Base-by-base conservation (phyloP, 1,140 invertebrate genomes). In the Sarcophaga bullata region DNA sequence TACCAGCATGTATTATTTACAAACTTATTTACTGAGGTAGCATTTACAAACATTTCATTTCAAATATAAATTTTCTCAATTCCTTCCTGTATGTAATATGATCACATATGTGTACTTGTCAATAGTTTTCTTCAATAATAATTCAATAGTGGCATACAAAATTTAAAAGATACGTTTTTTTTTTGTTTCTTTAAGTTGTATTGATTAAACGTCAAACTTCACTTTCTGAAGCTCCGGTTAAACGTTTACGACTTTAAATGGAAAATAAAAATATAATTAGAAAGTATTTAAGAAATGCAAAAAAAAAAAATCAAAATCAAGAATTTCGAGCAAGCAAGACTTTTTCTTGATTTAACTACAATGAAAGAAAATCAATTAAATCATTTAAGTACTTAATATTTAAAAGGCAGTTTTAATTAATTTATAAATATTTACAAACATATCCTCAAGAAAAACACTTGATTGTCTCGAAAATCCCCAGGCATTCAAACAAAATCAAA, bases 31-130 rank as follows among this genome's bases (percentile, higher is more conserved):
- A 78, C 15, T 78, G 75, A 78, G 75, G 75, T 78, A 78, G 75
- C 49, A 78, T 78, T 78, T 19, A 78, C 75, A 78, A 78, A 78
- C 47, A 78, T 52, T 68, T 81, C 47, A 78, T 52, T 68, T 81
- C 48, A 81, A 54, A 11, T 52, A 80, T 52, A 50, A 8, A 47
- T 25, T 68, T 81, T 49, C 17, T 19, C 46, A 8, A 47, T 46
- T 81, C 15, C 54, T 19, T 46, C 37, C n/a, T n/a, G n/a, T 81
- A 11, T 68, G n/a, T 17, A 68, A 7, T 19, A 68, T 68, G 19
- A 25, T 68, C 25, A 37, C 25, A 37, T 37, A 37, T 37, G 25
- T 37, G 25, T 37, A 37, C 25, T 68, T 68, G n/a, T 13, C 54
- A n/a, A 58, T 7, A 68, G n/a, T 68, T 68, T 68, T 62, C n/a